phyloP scores from a whole-genome alignment of 2,888 invertebrate genomes.

The Leuctra nigra region DNA sequence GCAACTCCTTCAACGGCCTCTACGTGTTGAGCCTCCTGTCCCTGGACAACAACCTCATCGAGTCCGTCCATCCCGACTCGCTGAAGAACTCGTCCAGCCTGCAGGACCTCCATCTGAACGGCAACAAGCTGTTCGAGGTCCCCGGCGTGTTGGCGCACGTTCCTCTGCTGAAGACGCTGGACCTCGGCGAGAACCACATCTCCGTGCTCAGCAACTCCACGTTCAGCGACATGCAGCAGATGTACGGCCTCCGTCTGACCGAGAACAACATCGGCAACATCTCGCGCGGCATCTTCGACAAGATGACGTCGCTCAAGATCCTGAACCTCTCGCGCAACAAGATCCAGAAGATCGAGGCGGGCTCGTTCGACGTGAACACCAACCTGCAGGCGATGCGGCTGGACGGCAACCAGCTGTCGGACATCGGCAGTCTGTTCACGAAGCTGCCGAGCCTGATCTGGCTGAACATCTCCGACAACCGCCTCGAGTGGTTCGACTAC shows the following conservation, averaged over 20 bases:
- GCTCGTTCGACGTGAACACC: slow-evolving; percentile 68
- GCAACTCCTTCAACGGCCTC: slow-evolving; percentile 68
- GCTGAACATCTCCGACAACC: slow-evolving; percentile 82
- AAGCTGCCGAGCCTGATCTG: slow-evolving; percentile 75
- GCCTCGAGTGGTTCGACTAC: slow-evolving; percentile 77
- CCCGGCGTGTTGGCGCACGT: slow-evolving; percentile 67
- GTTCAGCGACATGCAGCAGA: slow-evolving; percentile 71
- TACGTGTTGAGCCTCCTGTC: slow-evolving; percentile 69
- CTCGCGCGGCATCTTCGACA: slow-evolving; percentile 70
- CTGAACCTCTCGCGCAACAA: slow-evolving; percentile 78
- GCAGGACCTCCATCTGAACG: slow-evolving; percentile 76
- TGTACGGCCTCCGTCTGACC: slow-evolving; percentile 74
- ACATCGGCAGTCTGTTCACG: slow-evolving; percentile 71
- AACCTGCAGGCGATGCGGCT: slow-evolving; percentile 74
- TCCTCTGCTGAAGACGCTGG: slow-evolving; percentile 69
- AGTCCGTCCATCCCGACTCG: slow-evolving; percentile 65
- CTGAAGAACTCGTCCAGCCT: slow-evolving; percentile 72
- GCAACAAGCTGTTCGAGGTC: slow-evolving; percentile 68
- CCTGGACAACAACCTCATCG: slow-evolving; percentile 72
- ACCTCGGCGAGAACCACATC: slow-evolving; percentile 81
- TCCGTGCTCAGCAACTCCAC: slow-evolving; percentile 68
- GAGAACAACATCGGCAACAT: slow-evolving; percentile 78
- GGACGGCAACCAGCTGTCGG: slow-evolving; percentile 73
- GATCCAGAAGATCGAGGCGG: slow-evolving; percentile 69
- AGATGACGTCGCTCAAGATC: slow-evolving; percentile 70